Percentiles rank a stretch among this genome's conserved stretches.
phyloP scores from a whole-genome alignment of 2,113 vertebrate species.

The Vidua macroura region DNA sequence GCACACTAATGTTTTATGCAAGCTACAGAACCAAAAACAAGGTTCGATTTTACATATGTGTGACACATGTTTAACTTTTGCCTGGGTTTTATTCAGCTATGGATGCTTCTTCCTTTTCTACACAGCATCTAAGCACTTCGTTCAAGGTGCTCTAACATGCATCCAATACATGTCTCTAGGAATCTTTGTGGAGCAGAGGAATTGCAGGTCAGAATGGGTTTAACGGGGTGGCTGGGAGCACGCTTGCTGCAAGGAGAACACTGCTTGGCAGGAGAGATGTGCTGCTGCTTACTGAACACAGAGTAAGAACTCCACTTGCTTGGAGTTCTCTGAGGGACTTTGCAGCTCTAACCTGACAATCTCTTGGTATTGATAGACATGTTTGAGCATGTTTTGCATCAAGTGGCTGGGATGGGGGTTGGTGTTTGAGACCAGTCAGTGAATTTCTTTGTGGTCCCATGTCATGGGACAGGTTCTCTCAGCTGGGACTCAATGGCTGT shows the following conservation, averaged over 20 bases:
- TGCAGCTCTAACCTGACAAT: neutral
- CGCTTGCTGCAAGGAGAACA: neutral
- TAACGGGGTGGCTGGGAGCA: neutral
- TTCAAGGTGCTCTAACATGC: neutral
- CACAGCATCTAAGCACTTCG: neutral
- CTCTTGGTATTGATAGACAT: neutral
- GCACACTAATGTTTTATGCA: neutral
- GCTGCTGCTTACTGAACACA: neutral
- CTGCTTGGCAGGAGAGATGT: neutral
- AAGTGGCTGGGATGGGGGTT: neutral
- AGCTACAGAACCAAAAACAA: fast-evolving
- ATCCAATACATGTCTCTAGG: neutral
- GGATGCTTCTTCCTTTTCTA: neutral
- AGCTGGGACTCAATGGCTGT: neutral
- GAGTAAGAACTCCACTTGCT: too few relatives aligned
- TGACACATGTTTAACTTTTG: neutral
- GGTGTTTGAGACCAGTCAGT: neutral
- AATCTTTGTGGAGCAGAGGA: neutral
- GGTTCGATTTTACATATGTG: neutral
- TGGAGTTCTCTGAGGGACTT: neutral
- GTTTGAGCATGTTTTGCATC: neutral
- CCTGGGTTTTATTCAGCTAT: neutral
- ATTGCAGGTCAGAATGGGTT: neutral
- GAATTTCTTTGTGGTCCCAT: neutral
- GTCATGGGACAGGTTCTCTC: neutral